Evolutionary conservation across 2,113 vertebrate species (phyloP).

Genomic region (Xenus cinereus): DNA sequence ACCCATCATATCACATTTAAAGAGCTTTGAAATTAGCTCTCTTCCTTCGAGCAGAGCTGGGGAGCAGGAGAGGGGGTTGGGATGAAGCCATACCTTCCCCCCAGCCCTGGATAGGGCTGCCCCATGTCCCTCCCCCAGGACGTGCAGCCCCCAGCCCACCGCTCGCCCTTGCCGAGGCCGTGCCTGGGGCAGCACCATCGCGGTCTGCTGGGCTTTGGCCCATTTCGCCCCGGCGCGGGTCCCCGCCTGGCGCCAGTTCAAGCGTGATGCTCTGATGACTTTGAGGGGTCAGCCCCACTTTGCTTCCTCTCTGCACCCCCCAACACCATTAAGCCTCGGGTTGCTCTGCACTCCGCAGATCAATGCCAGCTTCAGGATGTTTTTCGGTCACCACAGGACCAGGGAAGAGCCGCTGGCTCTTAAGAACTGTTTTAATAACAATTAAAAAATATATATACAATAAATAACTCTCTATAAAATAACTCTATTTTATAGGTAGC

Average conservation of each 20-base stretch:
- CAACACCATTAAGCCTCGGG: background rate
- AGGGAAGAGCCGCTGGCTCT: background rate
- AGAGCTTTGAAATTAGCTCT: background rate
- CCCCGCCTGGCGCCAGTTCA: fast-evolving
- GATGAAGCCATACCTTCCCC: background rate
- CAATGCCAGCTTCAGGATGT: background rate
- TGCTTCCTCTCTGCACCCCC: fast-evolving
- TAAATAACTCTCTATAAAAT: background rate
- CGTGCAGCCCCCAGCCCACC: fast-evolving
- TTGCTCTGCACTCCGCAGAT: background rate
- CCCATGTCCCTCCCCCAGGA: fast-evolving
- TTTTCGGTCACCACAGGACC: fast-evolving
- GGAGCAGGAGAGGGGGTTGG: background rate
- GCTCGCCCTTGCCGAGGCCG: fast-evolving
- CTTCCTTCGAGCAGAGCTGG: background rate
- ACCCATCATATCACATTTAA: background rate
- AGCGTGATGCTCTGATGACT: background rate
- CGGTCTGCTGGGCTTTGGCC: conserved; percentile 39
- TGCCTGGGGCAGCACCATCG: background rate
- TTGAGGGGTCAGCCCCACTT: background rate
- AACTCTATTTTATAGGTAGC: background rate
- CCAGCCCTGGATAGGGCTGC: background rate
- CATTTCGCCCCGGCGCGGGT: fast-evolving
- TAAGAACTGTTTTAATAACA: background rate
- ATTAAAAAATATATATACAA: background rate